A percentile compares a stretch with the other conserved stretches of the same genome.
phyloP scores from a whole-genome alignment of 2,797 vertebrate species.

The Melanotaenia maccullochi region DNA sequence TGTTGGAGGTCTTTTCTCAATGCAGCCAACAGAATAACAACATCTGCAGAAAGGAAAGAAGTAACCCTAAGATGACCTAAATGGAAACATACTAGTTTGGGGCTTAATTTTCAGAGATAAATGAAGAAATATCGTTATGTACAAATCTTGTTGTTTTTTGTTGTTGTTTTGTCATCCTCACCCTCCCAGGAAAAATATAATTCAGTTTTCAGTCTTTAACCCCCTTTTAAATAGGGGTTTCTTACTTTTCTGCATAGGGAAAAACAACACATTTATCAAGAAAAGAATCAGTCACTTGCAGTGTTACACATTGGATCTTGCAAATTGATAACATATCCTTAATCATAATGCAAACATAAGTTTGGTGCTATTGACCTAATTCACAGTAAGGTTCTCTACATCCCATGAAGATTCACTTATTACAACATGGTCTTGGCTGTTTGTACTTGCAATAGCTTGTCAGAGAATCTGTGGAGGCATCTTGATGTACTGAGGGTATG shows the following conservation, averaged over 20 bases:
- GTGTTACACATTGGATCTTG: not conserved
- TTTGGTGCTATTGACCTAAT: not conserved
- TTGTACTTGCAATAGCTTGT: conserved; percentile 28
- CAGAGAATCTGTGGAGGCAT: conserved; percentile 18
- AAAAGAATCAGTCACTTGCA: not conserved
- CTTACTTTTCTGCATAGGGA: not conserved
- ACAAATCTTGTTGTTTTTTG: no score
- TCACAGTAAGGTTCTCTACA: not conserved
- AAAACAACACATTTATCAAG: not conserved
- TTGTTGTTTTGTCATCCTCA: not conserved
- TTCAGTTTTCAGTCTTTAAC: not conserved
- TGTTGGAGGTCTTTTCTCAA: no score
- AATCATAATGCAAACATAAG: not conserved
- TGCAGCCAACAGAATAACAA: no score
- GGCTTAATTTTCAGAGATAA: no score
- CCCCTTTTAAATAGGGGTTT: not conserved
- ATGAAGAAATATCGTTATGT: not conserved
- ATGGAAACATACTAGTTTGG: no score
- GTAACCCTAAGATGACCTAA: no score
- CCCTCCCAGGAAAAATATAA: not conserved
- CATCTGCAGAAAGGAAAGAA: no score
- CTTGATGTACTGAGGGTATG: conserved; percentile 8
- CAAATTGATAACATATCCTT: not conserved
- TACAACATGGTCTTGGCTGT: not conserved
- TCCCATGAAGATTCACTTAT: not conserved